A percentile compares a stretch with the other conserved stretches of the same genome.
Conservation (phyloP, 2,797 vertebrate species). For the Phrynocephalus vlangalii region DNA sequence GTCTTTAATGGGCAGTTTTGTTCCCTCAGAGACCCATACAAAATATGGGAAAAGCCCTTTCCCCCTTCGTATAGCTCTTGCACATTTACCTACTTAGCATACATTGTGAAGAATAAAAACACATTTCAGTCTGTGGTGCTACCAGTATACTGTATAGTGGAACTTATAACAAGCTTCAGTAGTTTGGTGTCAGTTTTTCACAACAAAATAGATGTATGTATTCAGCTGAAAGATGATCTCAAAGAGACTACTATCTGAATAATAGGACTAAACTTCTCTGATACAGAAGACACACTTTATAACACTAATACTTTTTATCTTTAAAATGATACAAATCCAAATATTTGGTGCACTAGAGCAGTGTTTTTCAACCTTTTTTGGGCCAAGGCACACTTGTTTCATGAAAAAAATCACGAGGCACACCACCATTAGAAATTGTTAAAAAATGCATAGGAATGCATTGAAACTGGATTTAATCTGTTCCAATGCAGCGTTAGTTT, state of each 20-base stretch:
- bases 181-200: not conserved
- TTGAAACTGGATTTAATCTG: too few species aligned
- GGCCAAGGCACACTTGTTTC: too few species aligned
- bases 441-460: too few species aligned
- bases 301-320: too few species aligned
- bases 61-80: not conserved
- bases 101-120: not conserved
- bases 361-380: too few species aligned
- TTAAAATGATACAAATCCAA: too few species aligned
- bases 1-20: not conserved
- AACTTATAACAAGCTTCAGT: not conserved
- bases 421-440: too few species aligned
- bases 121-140: not conserved
- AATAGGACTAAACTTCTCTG: not conserved
- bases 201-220: not conserved
- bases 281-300: too few species aligned
- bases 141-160: not conserved
- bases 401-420: too few species aligned
- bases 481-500: too few species aligned
- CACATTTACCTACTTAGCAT: not conserved
- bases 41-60: not conserved
- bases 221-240: not conserved
- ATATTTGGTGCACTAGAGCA: too few species aligned
- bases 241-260: not conserved
- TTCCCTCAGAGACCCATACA: constrained; percentile 1